Evolutionary conservation across 2,888 invertebrate genomes (phyloP).

Genomic region (Pegoplata infirma): DNA sequence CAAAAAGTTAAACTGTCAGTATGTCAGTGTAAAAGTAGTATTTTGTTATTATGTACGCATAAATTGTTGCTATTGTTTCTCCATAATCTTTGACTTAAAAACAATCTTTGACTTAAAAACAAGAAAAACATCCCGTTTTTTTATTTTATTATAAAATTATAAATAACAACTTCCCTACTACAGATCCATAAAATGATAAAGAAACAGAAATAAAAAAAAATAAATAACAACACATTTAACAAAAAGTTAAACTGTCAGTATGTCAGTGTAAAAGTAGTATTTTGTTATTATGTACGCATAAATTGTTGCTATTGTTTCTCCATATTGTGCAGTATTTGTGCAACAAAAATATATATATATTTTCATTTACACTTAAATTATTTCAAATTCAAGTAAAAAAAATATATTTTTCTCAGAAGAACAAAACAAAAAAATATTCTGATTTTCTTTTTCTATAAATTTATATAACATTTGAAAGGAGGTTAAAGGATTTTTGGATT

Average conservation of each 20-base stretch:
- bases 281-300: slow-evolving; percentile 24
- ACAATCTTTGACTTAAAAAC: too few relatives aligned
- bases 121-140: too few relatives aligned
- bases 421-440: too few relatives aligned
- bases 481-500: background rate
- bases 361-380: background rate
- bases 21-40: slow-evolving; percentile 24
- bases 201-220: too few relatives aligned
- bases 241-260: slow-evolving; percentile 25
- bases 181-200: background rate
- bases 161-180: background rate
- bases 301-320: slow-evolving; percentile 1
- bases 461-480: background rate
- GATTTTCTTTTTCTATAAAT: background rate
- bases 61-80: slow-evolving; percentile 3
- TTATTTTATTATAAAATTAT: too few relatives aligned
- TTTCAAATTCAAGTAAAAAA: background rate
- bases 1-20: slow-evolving; percentile 26
- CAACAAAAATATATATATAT: background rate
- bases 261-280: slow-evolving; percentile 27
- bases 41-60: slow-evolving; percentile 26
- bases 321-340: background rate
- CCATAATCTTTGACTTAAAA: too few relatives aligned
- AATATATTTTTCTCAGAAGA: too few relatives aligned
- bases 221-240: slow-evolving; percentile 1